These are phyloP conservation scores for Leptosomus discolor DNA, from an alignment of 2,113 vertebrate genomes.

Conservation along the genomic window DNA sequence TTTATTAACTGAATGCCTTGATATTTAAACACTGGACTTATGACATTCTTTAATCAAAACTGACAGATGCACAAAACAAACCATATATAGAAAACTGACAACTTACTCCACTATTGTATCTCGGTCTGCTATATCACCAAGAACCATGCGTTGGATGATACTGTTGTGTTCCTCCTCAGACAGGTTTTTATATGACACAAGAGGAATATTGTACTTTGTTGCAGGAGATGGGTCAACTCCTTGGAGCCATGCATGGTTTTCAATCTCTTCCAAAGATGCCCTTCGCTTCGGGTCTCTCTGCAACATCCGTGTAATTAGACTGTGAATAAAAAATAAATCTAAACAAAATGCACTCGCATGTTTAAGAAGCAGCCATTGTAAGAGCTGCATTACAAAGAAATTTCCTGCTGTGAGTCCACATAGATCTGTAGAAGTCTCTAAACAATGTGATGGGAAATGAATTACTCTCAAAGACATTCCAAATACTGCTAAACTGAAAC, in stretches of 20 bases:
- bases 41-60: not conserved
- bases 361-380: not conserved
- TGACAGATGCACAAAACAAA: not conserved
- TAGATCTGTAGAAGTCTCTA: not conserved
- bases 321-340: slow-evolving; percentile 58
- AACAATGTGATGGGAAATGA: not conserved
- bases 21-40: not conserved
- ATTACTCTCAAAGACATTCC: not conserved
- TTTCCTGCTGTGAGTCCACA: not conserved
- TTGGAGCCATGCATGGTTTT: slow-evolving; percentile 92
- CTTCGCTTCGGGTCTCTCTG: slow-evolving; percentile 93
- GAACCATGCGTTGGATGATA: slow-evolving; percentile 98
- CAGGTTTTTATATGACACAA: slow-evolving; percentile 95
- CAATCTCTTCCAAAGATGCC: slow-evolving; percentile 94
- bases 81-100: accelerated
- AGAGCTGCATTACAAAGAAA: not conserved
- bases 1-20: not conserved
- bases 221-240: slow-evolving; percentile 97
- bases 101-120: slow-evolving; percentile 95
- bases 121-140: slow-evolving; percentile 93
- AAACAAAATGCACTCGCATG: not conserved
- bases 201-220: slow-evolving; percentile 93
- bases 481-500: not conserved
- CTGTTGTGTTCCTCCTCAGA: slow-evolving; percentile 97
- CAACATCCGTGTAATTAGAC: slow-evolving; percentile 95